phyloP scores from a whole-genome alignment of 2,888 invertebrate species.

The Rhaphigaster nebulosa region DNA sequence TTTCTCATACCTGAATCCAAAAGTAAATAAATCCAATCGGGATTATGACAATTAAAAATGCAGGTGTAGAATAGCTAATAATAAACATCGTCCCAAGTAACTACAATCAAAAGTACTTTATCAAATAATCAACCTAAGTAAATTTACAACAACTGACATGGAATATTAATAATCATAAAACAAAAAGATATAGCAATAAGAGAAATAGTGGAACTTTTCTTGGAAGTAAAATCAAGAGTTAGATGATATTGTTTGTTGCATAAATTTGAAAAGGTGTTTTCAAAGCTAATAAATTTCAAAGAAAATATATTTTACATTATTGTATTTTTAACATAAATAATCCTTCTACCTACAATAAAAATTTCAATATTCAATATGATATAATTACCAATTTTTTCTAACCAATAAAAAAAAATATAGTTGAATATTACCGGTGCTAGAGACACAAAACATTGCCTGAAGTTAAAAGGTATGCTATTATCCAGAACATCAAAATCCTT shows the following conservation, averaged over 20 bases:
- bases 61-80: conserved; percentile 88
- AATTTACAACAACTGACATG: too few species aligned
- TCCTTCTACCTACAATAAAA: not conserved
- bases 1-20: conserved; percentile 75
- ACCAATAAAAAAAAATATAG: conserved; percentile 67
- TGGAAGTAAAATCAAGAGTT: too few species aligned
- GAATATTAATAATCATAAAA: not conserved
- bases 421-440: conserved; percentile 70
- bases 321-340: not conserved
- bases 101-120: conserved; percentile 70
- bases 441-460: conserved; percentile 69
- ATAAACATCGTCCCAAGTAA: conserved; percentile 89
- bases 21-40: conserved; percentile 87
- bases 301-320: too few species aligned
- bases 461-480: conserved; percentile 47
- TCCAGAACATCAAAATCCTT: conserved; percentile 82
- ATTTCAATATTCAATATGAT: not conserved
- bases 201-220: not conserved
- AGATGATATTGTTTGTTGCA: too few species aligned
- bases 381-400: not conserved
- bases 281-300: too few species aligned
- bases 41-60: conserved; percentile 82
- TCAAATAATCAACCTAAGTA: not conserved
- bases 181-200: not conserved
- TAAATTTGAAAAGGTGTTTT: too few species aligned